phyloP scores from a whole-genome alignment of 2,888 invertebrate genomes.

The Patella pellucida region DNA sequence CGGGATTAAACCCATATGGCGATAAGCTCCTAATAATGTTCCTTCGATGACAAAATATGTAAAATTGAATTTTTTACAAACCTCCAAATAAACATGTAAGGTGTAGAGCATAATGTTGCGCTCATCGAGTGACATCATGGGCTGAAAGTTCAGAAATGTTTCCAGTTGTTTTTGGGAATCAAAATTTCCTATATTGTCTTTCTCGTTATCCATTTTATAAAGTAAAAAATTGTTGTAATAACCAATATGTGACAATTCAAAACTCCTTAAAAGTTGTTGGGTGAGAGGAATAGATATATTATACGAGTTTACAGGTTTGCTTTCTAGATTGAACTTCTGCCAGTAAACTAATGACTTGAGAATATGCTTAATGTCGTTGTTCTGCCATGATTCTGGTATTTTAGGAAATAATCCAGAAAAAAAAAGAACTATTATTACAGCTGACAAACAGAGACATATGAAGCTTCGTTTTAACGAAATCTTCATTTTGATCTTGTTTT shows the following conservation, averaged over 20 bases:
- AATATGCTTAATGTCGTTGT: not conserved
- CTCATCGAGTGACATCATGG: not conserved
- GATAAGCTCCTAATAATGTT: not conserved
- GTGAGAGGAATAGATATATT: not conserved
- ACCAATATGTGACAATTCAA: not conserved
- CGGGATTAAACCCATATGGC: not conserved
- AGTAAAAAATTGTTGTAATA: not conserved
- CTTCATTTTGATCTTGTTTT: too few relatives aligned
- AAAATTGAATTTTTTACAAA: not conserved
- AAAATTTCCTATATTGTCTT: not conserved
- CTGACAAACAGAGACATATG: too few relatives aligned
- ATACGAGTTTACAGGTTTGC: not conserved
- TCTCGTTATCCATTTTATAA: not conserved
- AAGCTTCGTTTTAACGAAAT: too few relatives aligned
- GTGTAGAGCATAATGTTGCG: not conserved
- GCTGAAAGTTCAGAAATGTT: not conserved
- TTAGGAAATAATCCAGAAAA: too few relatives aligned
- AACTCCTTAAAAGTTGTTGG: not conserved
- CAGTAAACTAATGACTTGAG: not conserved
- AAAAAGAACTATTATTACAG: too few relatives aligned
- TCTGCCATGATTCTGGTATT: not conserved
- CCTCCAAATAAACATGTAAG: not conserved
- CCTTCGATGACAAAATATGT: not conserved
- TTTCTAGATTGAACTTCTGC: not conserved
- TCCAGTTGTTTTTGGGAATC: not conserved